Evolutionary conservation across 2,888 invertebrate species (phyloP).

Genomic region (Melikaiella ostensackeni): DNA sequence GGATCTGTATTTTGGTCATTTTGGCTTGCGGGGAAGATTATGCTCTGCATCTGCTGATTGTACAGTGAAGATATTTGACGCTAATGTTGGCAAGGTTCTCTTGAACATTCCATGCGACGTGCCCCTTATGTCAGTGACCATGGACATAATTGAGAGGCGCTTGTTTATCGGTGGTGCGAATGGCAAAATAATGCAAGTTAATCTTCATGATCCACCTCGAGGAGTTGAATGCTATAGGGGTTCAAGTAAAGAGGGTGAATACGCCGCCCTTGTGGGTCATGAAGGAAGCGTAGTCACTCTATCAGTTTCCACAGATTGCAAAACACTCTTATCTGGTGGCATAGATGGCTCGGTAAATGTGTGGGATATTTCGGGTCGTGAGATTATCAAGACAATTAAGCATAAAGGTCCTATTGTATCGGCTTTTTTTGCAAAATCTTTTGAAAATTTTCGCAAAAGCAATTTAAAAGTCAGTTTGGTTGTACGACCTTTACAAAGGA

Average conservation of each 20-base stretch:
- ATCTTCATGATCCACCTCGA: constrained; percentile 84
- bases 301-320: constrained; percentile 85
- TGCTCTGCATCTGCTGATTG: constrained; percentile 89
- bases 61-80: constrained; percentile 89
- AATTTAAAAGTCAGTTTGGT: constrained; percentile 80
- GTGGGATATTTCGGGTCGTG: constrained; percentile 89
- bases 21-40: constrained; percentile 84
- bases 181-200: constrained; percentile 85
- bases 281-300: constrained; percentile 84
- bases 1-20: constrained; percentile 86
- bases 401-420: constrained; percentile 89
- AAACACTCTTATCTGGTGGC: constrained; percentile 86
- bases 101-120: constrained; percentile 86
- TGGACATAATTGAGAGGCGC: constrained; percentile 85
- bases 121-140: constrained; percentile 83
- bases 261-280: constrained; percentile 83
- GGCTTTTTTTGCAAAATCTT: constrained; percentile 82
- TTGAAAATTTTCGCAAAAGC: constrained; percentile 81
- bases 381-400: constrained; percentile 84
- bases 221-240: constrained; percentile 82
- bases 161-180: constrained; percentile 86
- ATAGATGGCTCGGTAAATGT: constrained; percentile 86
- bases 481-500: constrained; percentile 82
- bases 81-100: constrained; percentile 84
- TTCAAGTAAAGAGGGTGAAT: constrained; percentile 67